Evolutionary conservation across 1,140 invertebrate species (phyloP).

Genomic region (Papilio polytes): DNA sequence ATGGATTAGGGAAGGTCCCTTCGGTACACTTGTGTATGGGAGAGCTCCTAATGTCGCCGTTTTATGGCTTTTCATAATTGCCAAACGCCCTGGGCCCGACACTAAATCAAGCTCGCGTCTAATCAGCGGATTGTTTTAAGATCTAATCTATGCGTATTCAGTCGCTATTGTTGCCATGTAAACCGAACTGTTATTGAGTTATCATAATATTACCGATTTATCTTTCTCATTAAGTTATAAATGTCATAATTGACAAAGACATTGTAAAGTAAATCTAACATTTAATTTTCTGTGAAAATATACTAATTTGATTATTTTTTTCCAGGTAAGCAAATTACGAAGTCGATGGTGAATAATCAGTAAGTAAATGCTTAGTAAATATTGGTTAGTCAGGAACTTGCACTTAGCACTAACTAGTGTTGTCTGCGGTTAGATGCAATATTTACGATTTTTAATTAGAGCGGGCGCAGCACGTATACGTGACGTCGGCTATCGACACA

Average conservation of each 20-base stretch:
- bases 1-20: conserved; percentile 80
- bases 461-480: conserved; percentile 52
- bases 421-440: conserved; percentile 50
- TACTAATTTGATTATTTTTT: conserved; percentile 43
- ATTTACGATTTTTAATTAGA: conserved; percentile 72
- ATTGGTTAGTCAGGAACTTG: neutral
- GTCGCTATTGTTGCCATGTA: conserved; percentile 25
- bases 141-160: conserved; percentile 26
- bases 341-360: neutral
- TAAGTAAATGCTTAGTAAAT: conserved; percentile 11
- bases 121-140: conserved; percentile 41
- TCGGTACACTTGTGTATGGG: conserved; percentile 58
- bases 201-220: neutral
- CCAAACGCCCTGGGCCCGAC: conserved; percentile 47
- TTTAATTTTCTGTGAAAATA: neutral
- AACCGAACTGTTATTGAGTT: neutral
- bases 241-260: neutral
- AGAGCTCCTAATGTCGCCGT: conserved; percentile 58
- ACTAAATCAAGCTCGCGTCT: conserved; percentile 36
- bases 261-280: neutral
- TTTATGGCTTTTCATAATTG: conserved; percentile 69
- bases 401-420: conserved; percentile 47
- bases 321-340: conserved; percentile 53
- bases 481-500: conserved; percentile 48
- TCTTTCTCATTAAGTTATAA: neutral